phyloP scores from a whole-genome alignment of 92 coral and sea anemone species.

The Umimayanthus chanpuru region DNA sequence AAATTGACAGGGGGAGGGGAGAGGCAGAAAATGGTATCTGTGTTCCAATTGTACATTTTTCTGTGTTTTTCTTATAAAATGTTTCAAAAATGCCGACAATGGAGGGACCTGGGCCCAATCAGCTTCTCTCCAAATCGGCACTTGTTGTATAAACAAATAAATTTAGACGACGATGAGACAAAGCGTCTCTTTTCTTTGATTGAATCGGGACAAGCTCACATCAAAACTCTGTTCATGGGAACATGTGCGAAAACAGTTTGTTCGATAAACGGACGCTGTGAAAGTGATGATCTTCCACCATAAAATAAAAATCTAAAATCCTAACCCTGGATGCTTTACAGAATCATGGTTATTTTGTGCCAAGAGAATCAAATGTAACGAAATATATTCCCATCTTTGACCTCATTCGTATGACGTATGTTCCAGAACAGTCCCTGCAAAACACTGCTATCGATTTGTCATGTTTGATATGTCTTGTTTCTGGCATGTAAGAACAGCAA shows the following conservation, averaged over 20 bases:
- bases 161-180: not conserved
- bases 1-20: too few relatives aligned
- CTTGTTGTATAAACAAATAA: not conserved
- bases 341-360: not conserved
- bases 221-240: not conserved
- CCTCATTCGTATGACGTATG: not conserved
- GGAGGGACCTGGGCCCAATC: too few relatives aligned
- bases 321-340: too few relatives aligned
- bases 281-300: not conserved
- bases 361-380: not conserved
- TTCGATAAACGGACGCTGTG: not conserved
- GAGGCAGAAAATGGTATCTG: too few relatives aligned
- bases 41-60: too few relatives aligned
- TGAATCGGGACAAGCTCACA: not conserved
- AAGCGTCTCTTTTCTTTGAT: not conserved
- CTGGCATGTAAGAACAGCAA: not conserved
- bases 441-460: not conserved
- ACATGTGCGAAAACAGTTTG: not conserved
- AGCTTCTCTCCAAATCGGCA: not conserved
- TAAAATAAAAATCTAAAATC: not conserved
- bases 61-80: too few relatives aligned
- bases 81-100: too few relatives aligned
- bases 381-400: not conserved
- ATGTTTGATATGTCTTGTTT: not conserved
- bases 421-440: conserved; percentile 5